Percentiles rank a stretch among this genome's conserved stretches.
Evolutionary conservation across 2,888 invertebrate species (phyloP).

Genomic region (Gasteruption jaculator): DNA sequence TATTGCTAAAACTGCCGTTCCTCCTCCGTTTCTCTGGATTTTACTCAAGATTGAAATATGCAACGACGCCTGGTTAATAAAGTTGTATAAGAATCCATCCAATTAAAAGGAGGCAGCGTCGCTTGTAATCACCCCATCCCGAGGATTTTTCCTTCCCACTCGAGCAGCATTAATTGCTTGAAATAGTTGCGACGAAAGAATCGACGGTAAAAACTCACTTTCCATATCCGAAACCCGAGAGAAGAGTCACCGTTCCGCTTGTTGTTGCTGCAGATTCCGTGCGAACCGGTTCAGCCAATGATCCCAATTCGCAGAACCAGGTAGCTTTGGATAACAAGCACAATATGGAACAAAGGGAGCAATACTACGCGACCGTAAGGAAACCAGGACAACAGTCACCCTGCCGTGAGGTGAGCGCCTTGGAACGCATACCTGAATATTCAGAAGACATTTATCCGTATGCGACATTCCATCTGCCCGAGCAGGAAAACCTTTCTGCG

Average conservation of each 20-base stretch:
- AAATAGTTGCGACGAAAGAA: no score
- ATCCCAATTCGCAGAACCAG: conserved; percentile 44
- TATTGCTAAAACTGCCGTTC: conserved; percentile 1
- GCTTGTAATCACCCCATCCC: no score
- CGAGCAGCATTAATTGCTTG: no score
- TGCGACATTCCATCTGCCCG: conserved; percentile 59
- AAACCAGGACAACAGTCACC: conserved; percentile 53
- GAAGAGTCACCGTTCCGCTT: no score
- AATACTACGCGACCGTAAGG: conserved; percentile 55
- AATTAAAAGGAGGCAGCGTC: no score
- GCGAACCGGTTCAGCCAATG: conserved; percentile 37
- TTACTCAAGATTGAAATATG: background rate
- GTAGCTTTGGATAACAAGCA: conserved; percentile 50
- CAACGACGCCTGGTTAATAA: background rate
- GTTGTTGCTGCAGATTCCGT: conserved; percentile 38
- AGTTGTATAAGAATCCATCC: conserved; percentile 9
- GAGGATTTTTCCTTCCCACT: no score
- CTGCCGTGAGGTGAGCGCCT: conserved; percentile 47
- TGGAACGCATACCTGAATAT: conserved; percentile 59
- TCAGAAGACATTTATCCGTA: conserved; percentile 62
- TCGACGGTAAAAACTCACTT: no score
- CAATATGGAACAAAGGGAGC: conserved; percentile 54
- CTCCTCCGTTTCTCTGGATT: background rate
- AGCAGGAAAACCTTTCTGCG: conserved; percentile 56
- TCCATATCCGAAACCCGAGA: no score